Base-by-base conservation (phyloP, 2,113 vertebrate species). In the Hyaena hyaena region DNA sequence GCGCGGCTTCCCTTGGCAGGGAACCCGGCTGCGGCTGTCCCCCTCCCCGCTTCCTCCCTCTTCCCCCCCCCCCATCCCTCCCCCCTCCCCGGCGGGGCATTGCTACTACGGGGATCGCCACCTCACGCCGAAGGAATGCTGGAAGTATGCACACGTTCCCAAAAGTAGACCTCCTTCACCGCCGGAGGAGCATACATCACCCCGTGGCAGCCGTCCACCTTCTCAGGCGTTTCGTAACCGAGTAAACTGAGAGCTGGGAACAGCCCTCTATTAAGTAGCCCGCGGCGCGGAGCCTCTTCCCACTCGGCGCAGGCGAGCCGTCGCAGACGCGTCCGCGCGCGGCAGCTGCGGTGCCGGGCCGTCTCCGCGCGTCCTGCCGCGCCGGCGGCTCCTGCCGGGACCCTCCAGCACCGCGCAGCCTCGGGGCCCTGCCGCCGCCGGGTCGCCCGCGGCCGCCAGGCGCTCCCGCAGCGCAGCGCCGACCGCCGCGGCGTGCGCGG, bases 221-320 rank as follows among this genome's bases (percentile, higher is more conserved):
- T 99, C 98, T 98, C 98, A 98, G 98, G 98, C 98, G 98, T 99
- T 99, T 99, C 99, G 99, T 99, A 99, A 99, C 98, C 98, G 98
- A 99, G 99, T 99, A 99, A 99, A 99, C 97, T 98, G 99, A 98
- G 99, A 99, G 98, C 95, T 97, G 99, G 99, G 99, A 99, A 98
- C 99, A 99, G 99, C 99, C 99, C 99, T 99, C 99, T 99, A 98
- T 99, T 99, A 99, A 99, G 99, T 98, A 99, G 99, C 99, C 98
- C 98, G 98, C 98, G 97, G 99, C 98, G 98, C 98, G 98, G 98
- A 99, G 98, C 98, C 98, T 98, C 99, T 98, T 99, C 99, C 98
- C 99, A 99, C 99, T 99, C 98, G 98, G 98, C 99, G 96, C 96
- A 98, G 99, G 99, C 98, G 95, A 99, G 98, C 98, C 98, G 98